Base-by-base conservation (phyloP, 92 coral and sea anemone genomes). In the Palythoa grandis region DNA sequence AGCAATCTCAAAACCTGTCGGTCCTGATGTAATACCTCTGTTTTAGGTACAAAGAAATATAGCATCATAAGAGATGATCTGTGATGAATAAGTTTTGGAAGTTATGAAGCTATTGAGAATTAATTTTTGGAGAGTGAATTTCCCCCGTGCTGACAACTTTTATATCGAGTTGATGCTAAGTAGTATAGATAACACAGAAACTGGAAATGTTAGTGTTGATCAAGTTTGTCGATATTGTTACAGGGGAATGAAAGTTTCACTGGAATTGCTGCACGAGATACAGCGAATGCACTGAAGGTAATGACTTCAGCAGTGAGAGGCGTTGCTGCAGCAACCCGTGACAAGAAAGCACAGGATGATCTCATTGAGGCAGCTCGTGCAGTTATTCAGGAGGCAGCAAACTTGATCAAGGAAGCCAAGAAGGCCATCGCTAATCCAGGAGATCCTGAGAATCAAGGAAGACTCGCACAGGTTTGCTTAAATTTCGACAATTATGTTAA, bases 221-320 rank as follows among this genome's bases (percentile, higher is more conserved):
- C 69, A 24, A 37, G 75, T 29, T 47, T 24, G 20, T 17, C 40
- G 50, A 72, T 38, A 1, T 14, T 0, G 76, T 71, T 61, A 14
- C 74, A 97, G 99, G 99, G 97, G n/a, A 97, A 97, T 61, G 99
- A 97, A 84, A 97, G 94, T 77, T 93, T 88, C 91, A 97, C 99
- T 0, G 99, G 99, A 19, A 88, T 93, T 10, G 99, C 99, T 5
- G 99, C 99, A 76, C 95, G 99, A 50, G 99, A 95, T 86, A 97
- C 99, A 2, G 99, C 98, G 65, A 97, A 91, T 23, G 99, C 99
- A 19, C 85, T 97, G 88, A 91, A 91, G 79, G 93, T 94, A 25
- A 76, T 97, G 87, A 93, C 97, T 23, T 93, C 95, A 68, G 98
- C 99, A 24, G 99, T 95, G 13, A 89, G 99, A 69, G 99, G 98